These are phyloP conservation scores for Oophaga pumilio DNA, from an alignment of 2,113 vertebrate genomes.

Conservation along the genomic window DNA sequence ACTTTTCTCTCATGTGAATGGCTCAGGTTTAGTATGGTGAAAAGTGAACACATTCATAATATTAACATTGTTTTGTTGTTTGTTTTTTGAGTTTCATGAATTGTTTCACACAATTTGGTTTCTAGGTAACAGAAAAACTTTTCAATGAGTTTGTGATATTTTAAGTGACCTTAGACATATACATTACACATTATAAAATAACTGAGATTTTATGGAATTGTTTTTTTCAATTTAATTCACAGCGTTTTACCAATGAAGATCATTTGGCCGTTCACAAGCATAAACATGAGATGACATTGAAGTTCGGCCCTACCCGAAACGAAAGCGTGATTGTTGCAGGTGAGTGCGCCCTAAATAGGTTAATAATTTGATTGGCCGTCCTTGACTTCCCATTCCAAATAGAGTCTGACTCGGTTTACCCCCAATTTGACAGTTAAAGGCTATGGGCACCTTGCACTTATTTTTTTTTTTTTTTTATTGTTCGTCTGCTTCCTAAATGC, in stretches of 20 bases:
- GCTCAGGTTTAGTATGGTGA: too few relatives aligned
- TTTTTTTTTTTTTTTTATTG: not conserved
- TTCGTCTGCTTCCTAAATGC: too few relatives aligned
- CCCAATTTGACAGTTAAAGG: not conserved
- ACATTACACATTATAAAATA: not conserved
- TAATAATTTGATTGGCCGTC: not conserved
- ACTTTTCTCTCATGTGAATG: too few relatives aligned
- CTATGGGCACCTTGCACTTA: not conserved
- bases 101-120: not conserved
- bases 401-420: not conserved
- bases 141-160: not conserved
- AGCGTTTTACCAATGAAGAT: slow-evolving; percentile 99
- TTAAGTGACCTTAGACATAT: not conserved
- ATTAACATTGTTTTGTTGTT: too few relatives aligned
- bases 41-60: too few relatives aligned
- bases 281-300: slow-evolving; percentile 99
- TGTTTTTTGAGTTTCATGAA: too few relatives aligned
- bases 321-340: slow-evolving; percentile 98
- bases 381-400: not conserved
- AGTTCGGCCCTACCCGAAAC: slow-evolving; percentile 98
- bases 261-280: slow-evolving; percentile 99
- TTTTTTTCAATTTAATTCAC: slow-evolving; percentile 60
- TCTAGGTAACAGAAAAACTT: not conserved
- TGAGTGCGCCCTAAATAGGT: slow-evolving; percentile 66
- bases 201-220: not conserved